These are phyloP conservation scores for Merodon equestris DNA, from an alignment of 2,888 invertebrate genomes.

Conservation along the genomic window DNA sequence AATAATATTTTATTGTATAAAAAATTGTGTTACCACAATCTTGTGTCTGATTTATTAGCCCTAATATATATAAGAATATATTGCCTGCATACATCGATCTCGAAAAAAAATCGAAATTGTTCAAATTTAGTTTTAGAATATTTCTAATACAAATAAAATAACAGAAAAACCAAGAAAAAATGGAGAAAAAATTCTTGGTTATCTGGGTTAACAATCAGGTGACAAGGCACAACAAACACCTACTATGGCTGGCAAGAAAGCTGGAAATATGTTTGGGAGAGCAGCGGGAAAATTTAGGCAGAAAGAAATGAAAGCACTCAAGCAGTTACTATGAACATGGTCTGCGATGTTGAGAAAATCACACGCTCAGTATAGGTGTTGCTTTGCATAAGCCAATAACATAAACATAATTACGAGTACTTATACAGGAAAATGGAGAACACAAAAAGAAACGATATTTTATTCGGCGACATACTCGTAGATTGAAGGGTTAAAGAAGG, in stretches of 20 bases:
- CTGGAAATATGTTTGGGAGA: slow-evolving; percentile 20
- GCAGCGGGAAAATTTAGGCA: slow-evolving; percentile 10
- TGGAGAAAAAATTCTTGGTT: too few species aligned
- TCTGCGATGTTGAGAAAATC: slow-evolving; percentile 10
- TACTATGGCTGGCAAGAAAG: slow-evolving; percentile 18
- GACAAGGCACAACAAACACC: slow-evolving; percentile 12
- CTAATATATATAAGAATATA: too few species aligned
- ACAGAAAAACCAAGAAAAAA: too few species aligned
- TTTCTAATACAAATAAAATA: too few species aligned
- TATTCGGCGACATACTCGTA: too few species aligned
- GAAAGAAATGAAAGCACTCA: slow-evolving; percentile 14
- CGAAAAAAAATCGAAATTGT: too few species aligned
- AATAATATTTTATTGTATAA: too few species aligned
- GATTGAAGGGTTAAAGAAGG: neutral
- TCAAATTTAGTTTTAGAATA: too few species aligned
- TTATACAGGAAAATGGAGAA: neutral
- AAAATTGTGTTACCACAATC: too few species aligned
- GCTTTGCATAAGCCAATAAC: neutral
- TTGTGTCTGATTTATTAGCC: too few species aligned
- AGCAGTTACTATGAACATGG: slow-evolving; percentile 7
- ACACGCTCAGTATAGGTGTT: neutral
- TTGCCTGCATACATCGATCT: too few species aligned
- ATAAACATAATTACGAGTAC: slow-evolving; percentile 2
- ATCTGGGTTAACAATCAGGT: slow-evolving; percentile 20
- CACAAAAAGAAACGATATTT: neutral